Percentiles rank a stretch among this genome's conserved stretches.
phyloP scores from a whole-genome alignment of 2,113 vertebrate species.

The Bufo gargarizans region DNA sequence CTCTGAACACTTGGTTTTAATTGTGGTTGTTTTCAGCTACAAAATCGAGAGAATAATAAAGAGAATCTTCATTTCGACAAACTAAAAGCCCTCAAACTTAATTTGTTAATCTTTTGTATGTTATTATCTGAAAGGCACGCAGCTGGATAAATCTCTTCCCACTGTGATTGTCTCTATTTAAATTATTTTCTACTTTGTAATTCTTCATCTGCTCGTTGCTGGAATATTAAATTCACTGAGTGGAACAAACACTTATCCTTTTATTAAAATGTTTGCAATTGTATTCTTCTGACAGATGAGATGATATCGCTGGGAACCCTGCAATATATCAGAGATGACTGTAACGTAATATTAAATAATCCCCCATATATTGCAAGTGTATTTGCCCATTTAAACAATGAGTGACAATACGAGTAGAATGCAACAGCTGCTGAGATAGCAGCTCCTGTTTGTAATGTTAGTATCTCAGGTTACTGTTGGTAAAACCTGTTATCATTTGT shows the following conservation, averaged over 20 bases:
- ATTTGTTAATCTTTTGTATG: conserved; percentile 55
- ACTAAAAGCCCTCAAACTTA: conserved; percentile 42
- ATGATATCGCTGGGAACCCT: neutral
- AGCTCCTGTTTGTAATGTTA: neutral
- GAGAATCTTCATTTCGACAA: neutral
- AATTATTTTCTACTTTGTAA: conserved; percentile 48
- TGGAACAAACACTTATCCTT: conserved; percentile 52
- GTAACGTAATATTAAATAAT: conserved; percentile 13
- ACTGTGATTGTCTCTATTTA: conserved; percentile 50
- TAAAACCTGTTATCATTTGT: neutral
- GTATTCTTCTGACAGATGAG: conserved; percentile 18
- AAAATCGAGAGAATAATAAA: neutral
- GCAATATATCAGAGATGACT: neutral
- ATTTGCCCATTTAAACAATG: neutral
- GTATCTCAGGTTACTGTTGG: neutral
- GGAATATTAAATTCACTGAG: conserved; percentile 54
- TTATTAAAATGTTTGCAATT: conserved; percentile 53
- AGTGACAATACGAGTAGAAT: neutral
- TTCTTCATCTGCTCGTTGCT: conserved; percentile 50
- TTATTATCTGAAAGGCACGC: conserved; percentile 50
- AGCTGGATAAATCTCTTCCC: conserved; percentile 46
- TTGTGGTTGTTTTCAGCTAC: neutral
- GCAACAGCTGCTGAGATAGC: neutral
- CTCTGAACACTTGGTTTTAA: neutral
- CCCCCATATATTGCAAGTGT: neutral